Base-by-base conservation (phyloP, 2,888 invertebrate species). In the Ophion ellenae region DNA sequence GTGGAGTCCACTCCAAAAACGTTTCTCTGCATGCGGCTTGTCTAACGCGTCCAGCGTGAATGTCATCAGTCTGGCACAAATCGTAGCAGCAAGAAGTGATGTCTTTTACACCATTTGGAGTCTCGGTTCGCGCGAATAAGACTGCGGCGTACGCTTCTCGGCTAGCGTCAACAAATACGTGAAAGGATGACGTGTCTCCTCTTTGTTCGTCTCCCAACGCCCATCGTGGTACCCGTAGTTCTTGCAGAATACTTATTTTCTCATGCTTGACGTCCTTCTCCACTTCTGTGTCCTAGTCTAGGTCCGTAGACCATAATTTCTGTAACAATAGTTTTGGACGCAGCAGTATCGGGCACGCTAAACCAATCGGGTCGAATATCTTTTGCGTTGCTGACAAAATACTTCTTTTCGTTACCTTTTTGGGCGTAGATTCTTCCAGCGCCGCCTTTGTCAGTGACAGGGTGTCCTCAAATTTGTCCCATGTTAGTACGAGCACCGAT, bases 1-100 rank as follows among this genome's bases (percentile, higher is more conserved):
- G 88, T 85, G 0, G 91, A 91, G 77, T 92, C 91, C 91, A n/a
- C 84, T 89, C 91, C 91, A 92, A 83, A 83, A 90, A 83, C 69
- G 86, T 28, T 63, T 76, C 45, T 86, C 74, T 7, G 80, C 47
- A 47, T 81, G 32, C 32, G 32, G 32, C 14, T 75, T 36, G 14
- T 84, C 82, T 9, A 90, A 66, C n/a, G 74, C 77, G 24, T 83
- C 81, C 14, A 85, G 36, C 1, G 89, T 78, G 10, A 40, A 74
- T 1, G 67, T 53, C 32, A 76, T 80, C n/a, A 91, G 67, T 76
- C 91, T 74, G 0, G 87, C 88, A 20, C 88, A 90, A 24, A 92
- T 90, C 11, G 87, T 78, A 11, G 90, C 89, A 7, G 88, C 91
- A 57, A 92, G 69, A 59, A 92, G 80, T 83, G n/a, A n/a, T n/a